Conservation (phyloP, 2,113 vertebrate species). For the Brienomyrus brachyistius region DNA sequence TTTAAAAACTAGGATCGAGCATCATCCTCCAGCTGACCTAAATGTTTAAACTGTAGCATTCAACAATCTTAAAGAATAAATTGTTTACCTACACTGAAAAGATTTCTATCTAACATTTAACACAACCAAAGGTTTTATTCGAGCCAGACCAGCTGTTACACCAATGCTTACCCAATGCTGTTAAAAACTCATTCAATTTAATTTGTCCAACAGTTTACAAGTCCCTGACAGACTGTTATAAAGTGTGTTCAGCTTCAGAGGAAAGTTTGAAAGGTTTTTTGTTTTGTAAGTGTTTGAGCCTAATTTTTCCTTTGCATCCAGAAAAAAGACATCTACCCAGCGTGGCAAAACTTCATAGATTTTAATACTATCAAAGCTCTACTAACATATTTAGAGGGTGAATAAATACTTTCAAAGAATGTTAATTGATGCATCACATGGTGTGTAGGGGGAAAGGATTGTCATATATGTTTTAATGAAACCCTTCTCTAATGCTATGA, state of each 20-base stretch:
- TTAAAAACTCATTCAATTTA: slow-evolving; percentile 9
- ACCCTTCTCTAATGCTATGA: not conserved
- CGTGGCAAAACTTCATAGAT: slow-evolving; percentile 42
- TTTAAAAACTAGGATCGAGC: not conserved
- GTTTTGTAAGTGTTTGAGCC: slow-evolving; percentile 55
- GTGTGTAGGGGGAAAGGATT: not conserved
- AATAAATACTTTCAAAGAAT: not conserved
- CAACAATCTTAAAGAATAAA: slow-evolving; percentile 10
- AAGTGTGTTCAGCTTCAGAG: slow-evolving; percentile 41
- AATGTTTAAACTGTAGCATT: not conserved
- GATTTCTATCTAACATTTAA: not conserved
- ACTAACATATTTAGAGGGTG: slow-evolving; percentile 23
- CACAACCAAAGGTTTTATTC: slow-evolving; percentile 6
- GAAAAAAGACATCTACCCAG: slow-evolving; percentile 43
- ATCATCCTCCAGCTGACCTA: slow-evolving; percentile 23
- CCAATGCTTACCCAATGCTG: not conserved
- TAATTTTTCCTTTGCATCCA: slow-evolving; percentile 37
- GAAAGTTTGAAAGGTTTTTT: slow-evolving; percentile 55
- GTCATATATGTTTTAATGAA: not conserved
- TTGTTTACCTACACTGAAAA: slow-evolving; percentile 2
- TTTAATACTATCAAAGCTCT: slow-evolving; percentile 45
- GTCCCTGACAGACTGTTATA: slow-evolving; percentile 45
- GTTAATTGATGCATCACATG: not conserved
- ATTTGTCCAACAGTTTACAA: slow-evolving; percentile 47
- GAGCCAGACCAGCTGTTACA: slow-evolving; percentile 32